Conservation (phyloP, 2,113 vertebrate species). For the Dicrurus megarhynchus region DNA sequence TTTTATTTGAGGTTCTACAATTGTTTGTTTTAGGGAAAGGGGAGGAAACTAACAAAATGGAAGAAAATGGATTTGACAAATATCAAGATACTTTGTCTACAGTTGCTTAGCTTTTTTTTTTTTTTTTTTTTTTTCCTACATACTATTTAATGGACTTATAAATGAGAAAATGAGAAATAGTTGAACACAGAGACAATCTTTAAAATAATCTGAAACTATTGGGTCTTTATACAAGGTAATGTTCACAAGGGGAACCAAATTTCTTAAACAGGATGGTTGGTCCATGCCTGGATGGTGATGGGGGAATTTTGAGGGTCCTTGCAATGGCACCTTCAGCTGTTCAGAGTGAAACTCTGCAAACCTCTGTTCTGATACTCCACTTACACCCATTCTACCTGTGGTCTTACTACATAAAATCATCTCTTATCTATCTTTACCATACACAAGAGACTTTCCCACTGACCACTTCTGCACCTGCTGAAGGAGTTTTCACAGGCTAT, state of each 20-base stretch:
- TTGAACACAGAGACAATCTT: background rate
- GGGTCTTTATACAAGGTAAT: background rate
- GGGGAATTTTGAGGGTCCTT: background rate
- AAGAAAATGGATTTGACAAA: background rate
- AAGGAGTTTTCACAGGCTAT: background rate
- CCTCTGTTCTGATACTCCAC: background rate
- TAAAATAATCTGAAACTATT: background rate
- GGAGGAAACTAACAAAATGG: background rate
- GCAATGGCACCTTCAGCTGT: background rate
- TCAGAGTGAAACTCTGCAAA: background rate
- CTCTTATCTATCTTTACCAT: background rate
- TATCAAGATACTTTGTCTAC: background rate
- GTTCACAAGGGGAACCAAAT: background rate
- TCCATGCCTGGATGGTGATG: background rate
- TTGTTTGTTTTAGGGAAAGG: background rate
- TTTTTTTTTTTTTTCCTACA: background rate
- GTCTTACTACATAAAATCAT: background rate
- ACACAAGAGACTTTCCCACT: background rate
- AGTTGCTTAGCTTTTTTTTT: background rate
- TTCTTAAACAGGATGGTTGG: background rate
- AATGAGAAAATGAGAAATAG: background rate
- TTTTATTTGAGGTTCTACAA: background rate
- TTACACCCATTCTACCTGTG: background rate
- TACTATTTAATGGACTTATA: background rate
- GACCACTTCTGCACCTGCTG: background rate